Conservation (phyloP, 2,888 invertebrate genomes). For the Aplocera efformata region DNA sequence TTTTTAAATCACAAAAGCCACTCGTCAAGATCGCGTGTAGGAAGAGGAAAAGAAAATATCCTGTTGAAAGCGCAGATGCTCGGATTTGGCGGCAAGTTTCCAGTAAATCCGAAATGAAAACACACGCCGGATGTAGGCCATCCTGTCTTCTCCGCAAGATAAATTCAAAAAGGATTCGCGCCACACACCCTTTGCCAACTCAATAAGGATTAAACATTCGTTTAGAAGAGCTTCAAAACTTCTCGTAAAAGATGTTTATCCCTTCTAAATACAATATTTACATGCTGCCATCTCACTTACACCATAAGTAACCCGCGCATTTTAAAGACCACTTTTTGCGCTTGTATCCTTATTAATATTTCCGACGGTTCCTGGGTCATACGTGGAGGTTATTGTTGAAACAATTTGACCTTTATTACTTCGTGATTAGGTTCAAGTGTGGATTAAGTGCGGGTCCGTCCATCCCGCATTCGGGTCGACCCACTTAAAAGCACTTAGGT, state of each 20-base stretch:
- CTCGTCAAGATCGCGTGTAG: slow-evolving; percentile 72
- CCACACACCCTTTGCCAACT: slow-evolving; percentile 64
- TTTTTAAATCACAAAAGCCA: slow-evolving; percentile 78
- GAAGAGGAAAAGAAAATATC: slow-evolving; percentile 74
- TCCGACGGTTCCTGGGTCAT: slow-evolving; percentile 19
- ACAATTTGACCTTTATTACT: slow-evolving; percentile 26
- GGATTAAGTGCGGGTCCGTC: slow-evolving; percentile 20
- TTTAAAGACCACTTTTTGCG: slow-evolving; percentile 44
- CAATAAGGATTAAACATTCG: slow-evolving; percentile 74
- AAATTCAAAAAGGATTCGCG: slow-evolving; percentile 69
- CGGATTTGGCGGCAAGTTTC: slow-evolving; percentile 70
- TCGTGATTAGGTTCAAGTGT: slow-evolving; percentile 28
- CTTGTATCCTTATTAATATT: slow-evolving; percentile 51
- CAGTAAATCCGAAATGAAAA: slow-evolving; percentile 77
- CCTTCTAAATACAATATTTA: slow-evolving; percentile 62
- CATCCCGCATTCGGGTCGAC: slow-evolving; percentile 43
- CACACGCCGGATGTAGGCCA: slow-evolving; percentile 69
- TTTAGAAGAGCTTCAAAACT: slow-evolving; percentile 61
- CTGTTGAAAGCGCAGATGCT: slow-evolving; percentile 68
- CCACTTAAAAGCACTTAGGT: slow-evolving; percentile 50
- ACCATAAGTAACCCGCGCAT: slow-evolving; percentile 22
- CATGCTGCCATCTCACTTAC: slow-evolving; percentile 34
- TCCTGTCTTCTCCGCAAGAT: slow-evolving; percentile 57
- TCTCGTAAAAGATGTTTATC: slow-evolving; percentile 57
- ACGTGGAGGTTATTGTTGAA: slow-evolving; percentile 12